phyloP scores from a whole-genome alignment of 2,113 vertebrate genomes.

The Phyllostomus discolor region DNA sequence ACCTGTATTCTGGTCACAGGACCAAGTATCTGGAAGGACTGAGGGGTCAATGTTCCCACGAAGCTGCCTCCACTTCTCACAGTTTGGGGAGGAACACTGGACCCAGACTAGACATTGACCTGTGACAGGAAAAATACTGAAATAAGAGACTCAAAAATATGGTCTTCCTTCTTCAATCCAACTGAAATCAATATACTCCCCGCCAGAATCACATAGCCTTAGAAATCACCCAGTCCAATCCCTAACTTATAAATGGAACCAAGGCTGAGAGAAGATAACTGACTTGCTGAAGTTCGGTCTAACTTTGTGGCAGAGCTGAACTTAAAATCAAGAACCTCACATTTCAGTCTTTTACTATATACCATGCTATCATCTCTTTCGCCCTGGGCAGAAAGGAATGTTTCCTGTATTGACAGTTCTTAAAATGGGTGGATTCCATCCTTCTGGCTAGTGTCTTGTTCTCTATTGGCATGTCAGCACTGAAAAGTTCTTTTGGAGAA shows the following conservation, averaged over 20 bases:
- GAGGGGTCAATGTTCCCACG: conserved; percentile 71
- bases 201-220: not conserved
- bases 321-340: not conserved
- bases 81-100: conserved; percentile 76
- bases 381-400: not conserved
- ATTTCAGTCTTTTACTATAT: not conserved
- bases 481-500: conserved; percentile 11
- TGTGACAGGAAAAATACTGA: not conserved
- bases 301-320: not conserved
- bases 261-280: not conserved
- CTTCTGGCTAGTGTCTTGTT: not conserved
- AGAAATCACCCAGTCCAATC: not conserved
- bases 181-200: conserved; percentile 3
- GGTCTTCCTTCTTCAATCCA: not conserved
- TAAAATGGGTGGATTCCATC: not conserved
- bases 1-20: conserved; percentile 78
- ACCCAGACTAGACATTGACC: conserved; percentile 76
- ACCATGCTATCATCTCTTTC: not conserved
- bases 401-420: not conserved
- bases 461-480: not conserved
- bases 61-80: conserved; percentile 80
- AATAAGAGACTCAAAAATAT: not conserved
- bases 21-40: conserved; percentile 78
- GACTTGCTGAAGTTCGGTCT: not conserved
- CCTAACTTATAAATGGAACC: not conserved